phyloP scores from a whole-genome alignment of 1,140 invertebrate genomes.

The Reticulitermes speratus region DNA sequence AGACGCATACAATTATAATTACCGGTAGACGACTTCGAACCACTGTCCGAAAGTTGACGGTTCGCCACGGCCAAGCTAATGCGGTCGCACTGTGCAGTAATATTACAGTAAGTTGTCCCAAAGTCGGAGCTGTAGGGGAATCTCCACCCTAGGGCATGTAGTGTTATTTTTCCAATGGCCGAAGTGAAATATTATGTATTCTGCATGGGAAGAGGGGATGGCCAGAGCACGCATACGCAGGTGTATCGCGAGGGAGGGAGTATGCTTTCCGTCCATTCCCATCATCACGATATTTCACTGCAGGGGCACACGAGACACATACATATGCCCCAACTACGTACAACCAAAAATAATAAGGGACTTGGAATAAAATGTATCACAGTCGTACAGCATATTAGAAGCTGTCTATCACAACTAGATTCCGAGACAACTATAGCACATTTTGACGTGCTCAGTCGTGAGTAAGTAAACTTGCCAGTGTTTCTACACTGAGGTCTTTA shows the following conservation, averaged over 20 bases:
- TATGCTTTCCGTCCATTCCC: neutral
- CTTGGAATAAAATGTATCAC: neutral
- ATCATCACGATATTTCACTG: neutral
- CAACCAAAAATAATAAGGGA: neutral
- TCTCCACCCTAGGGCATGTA: neutral
- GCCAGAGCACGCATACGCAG: too few species aligned
- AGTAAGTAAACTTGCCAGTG: neutral
- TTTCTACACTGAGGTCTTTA: neutral
- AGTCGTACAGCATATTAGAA: neutral
- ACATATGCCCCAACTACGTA: neutral
- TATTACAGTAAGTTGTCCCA: neutral
- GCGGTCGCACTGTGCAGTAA: neutral
- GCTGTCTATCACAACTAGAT: too few species aligned
- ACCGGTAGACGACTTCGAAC: too few species aligned
- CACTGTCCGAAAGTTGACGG: too few species aligned
- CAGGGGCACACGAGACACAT: neutral
- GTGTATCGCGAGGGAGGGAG: neutral
- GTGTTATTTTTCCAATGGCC: neutral
- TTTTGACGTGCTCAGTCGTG: neutral
- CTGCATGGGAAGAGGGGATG: neutral
- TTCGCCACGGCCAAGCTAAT: neutral
- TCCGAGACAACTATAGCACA: neutral
- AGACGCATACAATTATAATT: too few species aligned
- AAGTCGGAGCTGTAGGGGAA: neutral
- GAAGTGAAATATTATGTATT: neutral